Evolutionary conservation across 2,797 vertebrate species (phyloP).

Genomic region (Acipenser ruthenus): DNA sequence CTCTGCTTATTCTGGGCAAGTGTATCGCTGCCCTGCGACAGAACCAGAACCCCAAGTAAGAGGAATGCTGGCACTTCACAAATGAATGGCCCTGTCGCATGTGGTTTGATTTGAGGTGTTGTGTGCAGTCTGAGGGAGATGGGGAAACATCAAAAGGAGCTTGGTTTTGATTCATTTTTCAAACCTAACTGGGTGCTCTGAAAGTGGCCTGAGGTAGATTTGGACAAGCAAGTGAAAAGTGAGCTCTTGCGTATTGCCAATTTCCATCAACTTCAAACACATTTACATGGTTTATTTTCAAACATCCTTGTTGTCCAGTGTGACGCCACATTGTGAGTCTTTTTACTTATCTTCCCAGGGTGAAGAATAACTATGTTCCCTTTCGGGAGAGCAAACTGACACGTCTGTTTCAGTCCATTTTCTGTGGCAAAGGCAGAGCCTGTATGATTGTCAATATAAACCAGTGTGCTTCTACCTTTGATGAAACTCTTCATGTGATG

Average conservation of each 20-base stretch:
- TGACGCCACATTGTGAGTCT: too few relatives aligned
- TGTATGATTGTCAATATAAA: constrained; percentile 87
- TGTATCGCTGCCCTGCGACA: constrained; percentile 76
- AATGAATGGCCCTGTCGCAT: neutral
- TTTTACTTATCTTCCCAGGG: constrained; percentile 33
- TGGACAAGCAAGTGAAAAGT: too few relatives aligned
- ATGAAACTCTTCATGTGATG: constrained; percentile 83
- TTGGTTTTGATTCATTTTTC: too few relatives aligned
- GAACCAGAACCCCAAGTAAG: constrained; percentile 70
- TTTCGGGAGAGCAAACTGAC: constrained; percentile 88
- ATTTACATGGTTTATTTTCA: too few relatives aligned
- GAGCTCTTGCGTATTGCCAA: too few relatives aligned
- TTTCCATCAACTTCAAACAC: too few relatives aligned
- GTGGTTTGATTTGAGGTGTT: too few relatives aligned
- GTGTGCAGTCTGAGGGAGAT: too few relatives aligned
- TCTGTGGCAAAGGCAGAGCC: constrained; percentile 74
- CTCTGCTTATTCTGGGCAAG: constrained; percentile 83
- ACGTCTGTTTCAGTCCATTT: constrained; percentile 78
- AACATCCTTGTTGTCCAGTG: too few relatives aligned
- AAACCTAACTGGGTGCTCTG: too few relatives aligned
- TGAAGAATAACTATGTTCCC: constrained; percentile 64
- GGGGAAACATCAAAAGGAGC: too few relatives aligned
- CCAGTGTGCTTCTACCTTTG: constrained; percentile 76
- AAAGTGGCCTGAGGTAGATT: too few relatives aligned
- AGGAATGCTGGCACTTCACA: neutral